Evolutionary conservation across 2,797 vertebrate species (phyloP), one percentile per base, ranked within the genome.

Genomic region (Calcarius lapponicus): DNA sequence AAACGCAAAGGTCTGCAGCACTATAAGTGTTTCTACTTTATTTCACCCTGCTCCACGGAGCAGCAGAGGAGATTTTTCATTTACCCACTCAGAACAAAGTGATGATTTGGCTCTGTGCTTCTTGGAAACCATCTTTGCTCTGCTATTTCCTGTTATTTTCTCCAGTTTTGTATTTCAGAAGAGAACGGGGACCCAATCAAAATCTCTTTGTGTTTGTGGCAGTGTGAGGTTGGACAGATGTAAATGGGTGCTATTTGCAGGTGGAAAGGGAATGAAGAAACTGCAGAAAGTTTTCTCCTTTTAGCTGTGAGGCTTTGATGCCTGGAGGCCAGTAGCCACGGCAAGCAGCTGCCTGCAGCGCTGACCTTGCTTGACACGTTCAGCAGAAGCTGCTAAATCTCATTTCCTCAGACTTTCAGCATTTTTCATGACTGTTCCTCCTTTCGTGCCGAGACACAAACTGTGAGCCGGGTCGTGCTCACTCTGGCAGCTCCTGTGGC

Each of bases 71-170:
- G 78, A 45, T n/a, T 53, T 88, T 92, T 66, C 61, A 83, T 86
- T 70, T 69, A 64, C 53, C 22, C 57, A 51, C 42, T 56, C 43
- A 69, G 79, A 93, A 47, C 50, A 45, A 83, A 95, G 75, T 85
- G 81, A 89, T 93, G 92, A 72, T 83, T 83, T 94, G 85, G 76
- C 82, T 84, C 65, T 42, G 32, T 78, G 80, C 58, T 91, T 96
- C 82, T 80, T 86, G 80, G 92, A 95, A 93, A 62, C 76, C 1
- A 0, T 42, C 72, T 88, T 90, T 74, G 71, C 69, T 87, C 51
- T 71, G 73, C 75, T 50, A n/a, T 80, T 97, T 95, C 95, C 93
- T 92, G 75, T 94, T 88, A 12, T 58, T 91, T 92, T 74, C 82
- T 91, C 58, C 75, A 56, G 43, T 43, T 75, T 51, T 40, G 28